Base-by-base conservation (phyloP, 2,888 invertebrate genomes). In the Ligdia adustata region DNA sequence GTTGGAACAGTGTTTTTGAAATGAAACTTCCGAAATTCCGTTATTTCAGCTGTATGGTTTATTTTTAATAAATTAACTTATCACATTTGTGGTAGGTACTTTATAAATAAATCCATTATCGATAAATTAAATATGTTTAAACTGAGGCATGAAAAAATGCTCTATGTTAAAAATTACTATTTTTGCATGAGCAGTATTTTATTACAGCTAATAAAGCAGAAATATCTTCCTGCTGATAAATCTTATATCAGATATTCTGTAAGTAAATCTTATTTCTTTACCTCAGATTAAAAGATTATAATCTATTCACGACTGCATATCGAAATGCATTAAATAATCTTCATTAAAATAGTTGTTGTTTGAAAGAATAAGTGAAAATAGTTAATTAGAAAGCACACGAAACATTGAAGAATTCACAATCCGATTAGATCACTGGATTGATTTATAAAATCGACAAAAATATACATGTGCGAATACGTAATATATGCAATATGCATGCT, bases 351-450 rank as follows among this genome's bases (percentile, higher is more conserved):
- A 69, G 72, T 65, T 65, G 39, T 37, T 41, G 35, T 52, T 35
- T 42, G 34, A 46, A 49, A 40, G 41, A 50, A 52, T 44, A 50
- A 41, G 64, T 65, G 64, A 69, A 72, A 71, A 68, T 72, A 59
- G 66, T 60, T 72, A 74, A 73, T 75, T 70, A 69, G 57, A 64
- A 62, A 69, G 42, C 53, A 66, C 64, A 66, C 66, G 62, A 68
- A 70, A 63, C 62, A 66, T 66, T 66, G 51, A 65, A 58, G 58
- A 50, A 68, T 59, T 18, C 60, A 57, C 61, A 57, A 60, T 56
- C 56, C 55, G 57, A 66, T 55, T 63, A 62, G 53, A 52, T 58
- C 62, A 47, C 50, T 52, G 60, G 58, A 58, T 54, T n/a, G n/a
- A 60, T 56, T 56, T 4, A 62, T 61, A 60, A 60, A 43, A 42